phyloP scores from a whole-genome alignment of 2,113 vertebrate genomes.

The Cottus gobio region DNA sequence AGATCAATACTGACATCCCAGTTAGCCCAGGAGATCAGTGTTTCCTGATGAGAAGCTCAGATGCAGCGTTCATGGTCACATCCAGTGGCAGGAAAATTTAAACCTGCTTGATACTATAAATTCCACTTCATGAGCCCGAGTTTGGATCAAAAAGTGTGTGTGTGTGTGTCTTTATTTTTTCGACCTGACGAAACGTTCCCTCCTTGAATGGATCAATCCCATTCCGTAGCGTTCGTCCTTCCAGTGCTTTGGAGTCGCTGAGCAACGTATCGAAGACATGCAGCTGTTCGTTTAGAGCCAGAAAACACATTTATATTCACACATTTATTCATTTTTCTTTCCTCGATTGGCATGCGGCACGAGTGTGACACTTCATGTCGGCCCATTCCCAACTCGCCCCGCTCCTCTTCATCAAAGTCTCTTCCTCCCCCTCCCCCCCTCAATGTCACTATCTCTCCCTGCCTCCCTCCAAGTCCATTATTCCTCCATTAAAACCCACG shows the following conservation, averaged over 20 bases:
- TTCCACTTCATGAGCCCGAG: background rate
- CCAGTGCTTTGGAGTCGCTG: no score
- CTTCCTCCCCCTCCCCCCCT: background rate
- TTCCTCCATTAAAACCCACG: conserved; percentile 61
- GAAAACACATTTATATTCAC: background rate
- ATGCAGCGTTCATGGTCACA: background rate
- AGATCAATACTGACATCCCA: conserved; percentile 9
- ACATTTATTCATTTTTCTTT: no score
- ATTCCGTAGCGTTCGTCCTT: no score
- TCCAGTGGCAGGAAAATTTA: background rate
- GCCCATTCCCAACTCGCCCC: background rate
- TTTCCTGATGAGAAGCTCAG: conserved; percentile 1
- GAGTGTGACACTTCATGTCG: conserved; percentile 18
- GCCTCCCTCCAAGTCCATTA: conserved; percentile 53
- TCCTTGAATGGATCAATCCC: no score
- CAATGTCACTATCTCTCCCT: conserved; percentile 14
- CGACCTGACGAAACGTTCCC: no score
- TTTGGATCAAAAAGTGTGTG: conserved; percentile 1
- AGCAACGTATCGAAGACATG: no score
- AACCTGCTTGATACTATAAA: background rate
- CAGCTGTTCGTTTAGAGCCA: no score
- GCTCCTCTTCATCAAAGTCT: conserved; percentile 2
- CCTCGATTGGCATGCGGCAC: conserved; percentile 8
- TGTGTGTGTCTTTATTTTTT: no score
- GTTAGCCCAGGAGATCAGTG: conserved; percentile 8